These are phyloP conservation scores for Pangasius mekongensis DNA, from an alignment of 2,797 vertebrate species.

Conservation along the genomic window DNA sequence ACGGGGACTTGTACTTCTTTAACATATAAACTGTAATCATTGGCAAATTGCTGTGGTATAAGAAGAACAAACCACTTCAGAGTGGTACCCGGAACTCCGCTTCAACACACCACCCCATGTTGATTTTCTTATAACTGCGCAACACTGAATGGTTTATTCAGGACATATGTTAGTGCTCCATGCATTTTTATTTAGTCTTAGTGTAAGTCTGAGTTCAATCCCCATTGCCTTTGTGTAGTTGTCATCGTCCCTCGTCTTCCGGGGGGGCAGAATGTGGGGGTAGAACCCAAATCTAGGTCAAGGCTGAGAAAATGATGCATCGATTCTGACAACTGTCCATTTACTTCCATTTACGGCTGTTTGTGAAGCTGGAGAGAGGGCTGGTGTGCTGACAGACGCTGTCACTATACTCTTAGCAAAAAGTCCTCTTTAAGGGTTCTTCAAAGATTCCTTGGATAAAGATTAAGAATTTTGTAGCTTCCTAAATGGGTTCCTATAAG, in stretches of 20 bases:
- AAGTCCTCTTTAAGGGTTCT: not conserved
- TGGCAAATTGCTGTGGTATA: not conserved
- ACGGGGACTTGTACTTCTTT: not conserved
- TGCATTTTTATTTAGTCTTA: not conserved
- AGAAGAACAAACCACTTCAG: not conserved
- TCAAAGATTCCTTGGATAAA: not conserved
- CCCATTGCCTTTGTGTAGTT: not conserved
- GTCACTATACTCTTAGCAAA: not conserved
- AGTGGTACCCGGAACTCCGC: not conserved
- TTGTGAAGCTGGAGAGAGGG: slow-evolving; percentile 7
- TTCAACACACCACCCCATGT: not conserved
- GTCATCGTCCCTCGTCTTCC: not conserved
- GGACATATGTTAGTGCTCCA: not conserved
- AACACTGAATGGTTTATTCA: not conserved
- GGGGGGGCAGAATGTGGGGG: not conserved
- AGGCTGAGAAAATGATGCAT: slow-evolving; percentile 33
- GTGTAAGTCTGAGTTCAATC: not conserved
- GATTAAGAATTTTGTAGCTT: not conserved
- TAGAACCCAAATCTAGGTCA: slow-evolving; percentile 50
- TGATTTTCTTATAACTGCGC: not conserved
- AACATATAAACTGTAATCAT: not conserved
- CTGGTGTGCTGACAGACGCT: not conserved
- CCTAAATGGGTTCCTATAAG: not conserved
- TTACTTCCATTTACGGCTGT: slow-evolving; percentile 31
- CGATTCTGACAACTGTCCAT: slow-evolving; percentile 48